Evolutionary conservation across 2,113 vertebrate genomes (phyloP), one percentile per base, ranked within the genome.

Genomic region (Zingel zingel): DNA sequence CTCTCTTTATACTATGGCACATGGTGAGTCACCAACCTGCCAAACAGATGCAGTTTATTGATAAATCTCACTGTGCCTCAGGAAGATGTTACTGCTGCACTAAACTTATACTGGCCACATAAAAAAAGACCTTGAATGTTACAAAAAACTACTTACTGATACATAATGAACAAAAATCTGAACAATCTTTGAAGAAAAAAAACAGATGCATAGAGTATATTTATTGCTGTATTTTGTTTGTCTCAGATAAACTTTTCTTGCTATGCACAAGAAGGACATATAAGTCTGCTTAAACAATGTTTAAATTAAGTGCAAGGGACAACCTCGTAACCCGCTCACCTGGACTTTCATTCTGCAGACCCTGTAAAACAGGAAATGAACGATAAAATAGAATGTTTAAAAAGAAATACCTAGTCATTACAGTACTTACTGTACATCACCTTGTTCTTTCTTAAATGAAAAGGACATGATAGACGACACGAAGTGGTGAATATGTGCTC

Each of bases 291-390:
- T 47, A 11, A 61, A 54, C 10, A 21, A 2, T 73, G 13, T 57
- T 50, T n/a, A 1, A 19, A 39, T 53, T 74, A 2, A 59, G 16
- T 54, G 27, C 10, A 71, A 61, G 8, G 18, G 61, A 79, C 12
- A 76, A 53, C 6, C 6, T 77, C 1, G 45, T 6, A 30, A 27
- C 59, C 45, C 10, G 27, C 90, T 88, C 80, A 96, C 93, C 92
- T 90, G 87, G 81, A 89, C 73, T 91, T 77, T 67, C 61, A 73
- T 65, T 62, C 64, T 81, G 63, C 19, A 51, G 39, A 61, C 25
- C 70, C 93, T 94, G 84, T 70, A 71, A 90, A 87, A 86, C n/a
- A 67, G 5, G 23, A 58, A 54, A 77, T 74, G 11, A 54, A 15
- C 1, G 0, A 56, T 43, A 23, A 56, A 36, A 47, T n/a, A 68